Evolutionary conservation across 2,797 vertebrate genomes (phyloP).

Genomic region (Margarornis squamiger): DNA sequence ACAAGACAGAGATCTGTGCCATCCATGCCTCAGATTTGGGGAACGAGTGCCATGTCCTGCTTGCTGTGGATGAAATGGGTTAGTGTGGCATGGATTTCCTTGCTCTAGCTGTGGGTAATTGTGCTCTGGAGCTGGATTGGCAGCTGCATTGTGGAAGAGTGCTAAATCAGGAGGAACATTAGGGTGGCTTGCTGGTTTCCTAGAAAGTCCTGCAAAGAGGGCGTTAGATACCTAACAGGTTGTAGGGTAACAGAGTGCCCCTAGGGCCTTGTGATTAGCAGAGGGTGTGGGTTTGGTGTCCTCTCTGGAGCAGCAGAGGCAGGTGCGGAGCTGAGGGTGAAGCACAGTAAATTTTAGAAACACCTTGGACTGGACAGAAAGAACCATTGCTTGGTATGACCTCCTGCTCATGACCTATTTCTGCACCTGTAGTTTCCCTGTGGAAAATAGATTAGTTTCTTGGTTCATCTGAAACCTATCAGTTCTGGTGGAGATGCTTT

Average conservation of each 20-base stretch:
- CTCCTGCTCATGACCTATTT: not conserved
- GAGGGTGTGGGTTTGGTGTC: not conserved
- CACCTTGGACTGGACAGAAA: not conserved
- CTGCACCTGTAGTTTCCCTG: not conserved
- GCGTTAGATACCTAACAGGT: not conserved
- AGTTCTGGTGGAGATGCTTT: not conserved
- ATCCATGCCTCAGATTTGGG: constrained; percentile 73
- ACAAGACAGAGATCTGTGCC: constrained; percentile 78
- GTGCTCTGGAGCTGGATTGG: not conserved
- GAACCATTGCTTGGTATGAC: not conserved
- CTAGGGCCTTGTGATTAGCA: not conserved
- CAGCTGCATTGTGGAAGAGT: not conserved
- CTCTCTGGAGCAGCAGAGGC: not conserved
- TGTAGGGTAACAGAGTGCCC: not conserved
- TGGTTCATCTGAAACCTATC: not conserved
- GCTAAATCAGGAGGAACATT: not conserved
- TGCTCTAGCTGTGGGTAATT: not conserved
- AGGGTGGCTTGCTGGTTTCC: not conserved
- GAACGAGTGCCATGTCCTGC: constrained; percentile 71
- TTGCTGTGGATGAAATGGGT: constrained; percentile 90
- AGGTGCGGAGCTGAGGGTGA: not conserved
- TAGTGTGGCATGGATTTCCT: not conserved
- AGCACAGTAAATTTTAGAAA: not conserved
- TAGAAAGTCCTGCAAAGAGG: not conserved
- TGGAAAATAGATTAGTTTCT: not conserved